Conservation (phyloP, 2,888 invertebrate species). For the Eupeodes luniger region DNA sequence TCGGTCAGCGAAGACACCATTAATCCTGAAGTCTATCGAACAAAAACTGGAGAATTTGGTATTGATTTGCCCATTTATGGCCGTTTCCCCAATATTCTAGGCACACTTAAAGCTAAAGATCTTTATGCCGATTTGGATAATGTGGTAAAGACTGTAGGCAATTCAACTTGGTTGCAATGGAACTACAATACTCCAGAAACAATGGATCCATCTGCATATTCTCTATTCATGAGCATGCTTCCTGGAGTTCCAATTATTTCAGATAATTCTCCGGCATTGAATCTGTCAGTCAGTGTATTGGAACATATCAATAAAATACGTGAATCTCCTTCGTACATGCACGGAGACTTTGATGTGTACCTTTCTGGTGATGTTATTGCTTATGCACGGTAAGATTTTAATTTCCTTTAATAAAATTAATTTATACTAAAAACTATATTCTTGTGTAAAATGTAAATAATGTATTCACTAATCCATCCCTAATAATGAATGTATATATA, state of each 20-base stretch:
- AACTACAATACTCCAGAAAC: constrained; percentile 79
- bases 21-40: constrained; percentile 80
- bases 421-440: neutral
- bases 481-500: neutral
- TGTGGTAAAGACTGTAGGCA: constrained; percentile 78
- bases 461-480: constrained; percentile 16
- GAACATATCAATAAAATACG: constrained; percentile 84
- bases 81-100: constrained; percentile 79
- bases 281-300: constrained; percentile 77
- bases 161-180: constrained; percentile 83
- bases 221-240: constrained; percentile 90
- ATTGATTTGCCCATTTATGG: constrained; percentile 83
- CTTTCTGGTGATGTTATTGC: constrained; percentile 86
- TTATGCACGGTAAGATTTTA: constrained; percentile 87
- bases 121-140: constrained; percentile 79
- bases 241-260: constrained; percentile 90
- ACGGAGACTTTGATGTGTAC: constrained; percentile 85
- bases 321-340: constrained; percentile 87
- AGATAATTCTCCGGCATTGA: constrained; percentile 78
- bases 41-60: constrained; percentile 78
- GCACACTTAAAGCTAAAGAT: constrained; percentile 78
- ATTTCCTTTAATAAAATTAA: neutral
- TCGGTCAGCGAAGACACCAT: constrained; percentile 82
- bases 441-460: neutral
- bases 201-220: constrained; percentile 84